Conservation (phyloP, 1,140 invertebrate species). For the Sarcophaga peregrina region DNA sequence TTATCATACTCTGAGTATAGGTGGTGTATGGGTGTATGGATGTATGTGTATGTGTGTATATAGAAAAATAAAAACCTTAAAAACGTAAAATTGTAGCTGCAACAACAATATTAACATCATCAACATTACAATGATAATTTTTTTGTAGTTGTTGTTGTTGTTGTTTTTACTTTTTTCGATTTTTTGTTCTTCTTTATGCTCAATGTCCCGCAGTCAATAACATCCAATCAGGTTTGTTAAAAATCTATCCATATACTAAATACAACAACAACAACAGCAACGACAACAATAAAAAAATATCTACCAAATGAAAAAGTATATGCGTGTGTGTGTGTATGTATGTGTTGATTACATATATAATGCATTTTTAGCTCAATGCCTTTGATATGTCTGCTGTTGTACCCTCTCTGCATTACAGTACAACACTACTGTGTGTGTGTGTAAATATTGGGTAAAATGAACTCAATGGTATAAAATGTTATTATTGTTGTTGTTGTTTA, state of each 20-base stretch:
- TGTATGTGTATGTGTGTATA: background rate
- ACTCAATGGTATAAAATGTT: background rate
- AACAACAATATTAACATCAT: background rate
- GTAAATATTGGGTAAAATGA: background rate
- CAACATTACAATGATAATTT: background rate
- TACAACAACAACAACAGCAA: background rate
- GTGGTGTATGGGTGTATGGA: background rate
- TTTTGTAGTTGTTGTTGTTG: conserved; percentile 32
- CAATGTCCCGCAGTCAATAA: conserved; percentile 62
- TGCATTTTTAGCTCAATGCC: conserved; percentile 16
- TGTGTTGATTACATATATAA: conserved; percentile 6
- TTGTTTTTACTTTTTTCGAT: conserved; percentile 8
- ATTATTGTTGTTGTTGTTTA: conserved; percentile 45
- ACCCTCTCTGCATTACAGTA: background rate
- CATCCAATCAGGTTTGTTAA: conserved; percentile 67
- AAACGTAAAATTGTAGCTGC: conserved; percentile 29
- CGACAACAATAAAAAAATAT: background rate
- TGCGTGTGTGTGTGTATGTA: background rate
- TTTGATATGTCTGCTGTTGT: conserved; percentile 18
- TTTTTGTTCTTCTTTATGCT: background rate
- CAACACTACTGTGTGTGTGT: background rate
- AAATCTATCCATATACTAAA: conserved; percentile 66
- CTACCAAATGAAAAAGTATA: conserved; percentile 27
- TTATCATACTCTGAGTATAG: background rate
- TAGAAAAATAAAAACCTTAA: background rate